phyloP scores from a whole-genome alignment of 2,888 invertebrate species.

The Hemicrepidius hirtus region DNA sequence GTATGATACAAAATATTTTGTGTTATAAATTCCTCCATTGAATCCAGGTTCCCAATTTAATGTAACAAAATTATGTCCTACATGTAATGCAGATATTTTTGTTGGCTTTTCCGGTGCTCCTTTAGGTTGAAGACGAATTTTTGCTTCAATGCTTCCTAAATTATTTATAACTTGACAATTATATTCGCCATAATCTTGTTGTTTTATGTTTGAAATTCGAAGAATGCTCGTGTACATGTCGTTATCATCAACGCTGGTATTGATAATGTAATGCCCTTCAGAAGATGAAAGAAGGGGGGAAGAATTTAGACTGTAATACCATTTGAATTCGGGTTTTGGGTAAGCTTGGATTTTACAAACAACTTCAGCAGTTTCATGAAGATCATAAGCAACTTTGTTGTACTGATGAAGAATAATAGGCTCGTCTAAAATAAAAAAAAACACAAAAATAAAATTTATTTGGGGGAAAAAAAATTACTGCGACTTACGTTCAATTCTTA shows the following conservation, averaged over 20 bases:
- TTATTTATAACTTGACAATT: slow-evolving; percentile 91
- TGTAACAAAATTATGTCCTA: slow-evolving; percentile 87
- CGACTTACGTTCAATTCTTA: slow-evolving; percentile 90
- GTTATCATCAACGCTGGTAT: slow-evolving; percentile 86
- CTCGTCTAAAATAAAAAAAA: slow-evolving; percentile 76
- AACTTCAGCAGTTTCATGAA: slow-evolving; percentile 89
- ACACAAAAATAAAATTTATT: too few species aligned
- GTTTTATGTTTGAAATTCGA: slow-evolving; percentile 82
- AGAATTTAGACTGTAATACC: slow-evolving; percentile 87
- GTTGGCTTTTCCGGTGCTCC: slow-evolving; percentile 91
- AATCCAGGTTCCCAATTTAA: slow-evolving; percentile 93
- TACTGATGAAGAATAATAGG: slow-evolving; percentile 91
- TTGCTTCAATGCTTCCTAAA: slow-evolving; percentile 84
- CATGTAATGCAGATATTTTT: slow-evolving; percentile 81
- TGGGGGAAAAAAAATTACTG: slow-evolving; percentile 2
- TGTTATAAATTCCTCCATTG: slow-evolving; percentile 90
- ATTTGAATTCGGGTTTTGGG: slow-evolving; percentile 94
- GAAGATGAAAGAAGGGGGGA: slow-evolving; percentile 86
- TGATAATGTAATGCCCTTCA: slow-evolving; percentile 90
- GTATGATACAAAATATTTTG: slow-evolving; percentile 91
- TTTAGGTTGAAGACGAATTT: slow-evolving; percentile 88
- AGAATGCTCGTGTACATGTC: slow-evolving; percentile 90
- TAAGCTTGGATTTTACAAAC: slow-evolving; percentile 93
- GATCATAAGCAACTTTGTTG: slow-evolving; percentile 91
- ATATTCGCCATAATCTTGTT: slow-evolving; percentile 94